These are phyloP conservation scores for Hypolimnas misippus DNA, from an alignment of 2,888 invertebrate species.

Conservation along the genomic window DNA sequence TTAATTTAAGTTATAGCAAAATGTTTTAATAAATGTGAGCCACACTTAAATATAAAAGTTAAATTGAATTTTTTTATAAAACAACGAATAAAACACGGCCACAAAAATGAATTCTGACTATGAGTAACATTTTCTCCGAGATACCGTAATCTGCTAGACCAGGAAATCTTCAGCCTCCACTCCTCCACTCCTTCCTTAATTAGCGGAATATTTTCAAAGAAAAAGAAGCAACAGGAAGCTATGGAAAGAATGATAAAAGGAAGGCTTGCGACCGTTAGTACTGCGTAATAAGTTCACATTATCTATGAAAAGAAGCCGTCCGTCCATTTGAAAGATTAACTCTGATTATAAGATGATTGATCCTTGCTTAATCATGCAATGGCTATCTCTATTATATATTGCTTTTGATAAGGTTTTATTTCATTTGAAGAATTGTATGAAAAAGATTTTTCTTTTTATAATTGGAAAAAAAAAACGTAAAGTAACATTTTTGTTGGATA, in stretches of 20 bases:
- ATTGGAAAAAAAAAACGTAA: background rate
- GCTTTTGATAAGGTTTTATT: conserved; percentile 2
- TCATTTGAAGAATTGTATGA: background rate
- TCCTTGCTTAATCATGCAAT: conserved; percentile 23
- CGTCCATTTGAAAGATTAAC: conserved; percentile 34
- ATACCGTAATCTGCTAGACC: conserved; percentile 76
- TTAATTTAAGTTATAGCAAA: background rate
- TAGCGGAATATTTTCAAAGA: conserved; percentile 76
- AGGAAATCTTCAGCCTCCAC: conserved; percentile 78
- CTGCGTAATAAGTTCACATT: conserved; percentile 37
- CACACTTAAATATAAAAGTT: conserved; percentile 3
- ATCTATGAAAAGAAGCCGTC: conserved; percentile 31
- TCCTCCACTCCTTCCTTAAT: conserved; percentile 78
- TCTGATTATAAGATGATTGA: conserved; percentile 33
- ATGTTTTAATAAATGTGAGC: too few relatives aligned
- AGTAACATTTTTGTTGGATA: too few relatives aligned
- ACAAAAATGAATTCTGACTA: conserved; percentile 61
- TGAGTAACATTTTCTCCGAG: conserved; percentile 68
- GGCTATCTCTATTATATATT: conserved; percentile 18
- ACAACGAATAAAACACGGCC: conserved; percentile 43
- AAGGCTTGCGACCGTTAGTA: conserved; percentile 68
- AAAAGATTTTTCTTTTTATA: background rate
- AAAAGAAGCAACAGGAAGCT: conserved; percentile 74
- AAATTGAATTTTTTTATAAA: conserved; percentile 12
- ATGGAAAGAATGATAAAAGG: conserved; percentile 63